Evolutionary conservation across 1,140 invertebrate genomes (phyloP), one percentile per base, ranked within the genome.

Genomic region (Pissodes strobi): DNA sequence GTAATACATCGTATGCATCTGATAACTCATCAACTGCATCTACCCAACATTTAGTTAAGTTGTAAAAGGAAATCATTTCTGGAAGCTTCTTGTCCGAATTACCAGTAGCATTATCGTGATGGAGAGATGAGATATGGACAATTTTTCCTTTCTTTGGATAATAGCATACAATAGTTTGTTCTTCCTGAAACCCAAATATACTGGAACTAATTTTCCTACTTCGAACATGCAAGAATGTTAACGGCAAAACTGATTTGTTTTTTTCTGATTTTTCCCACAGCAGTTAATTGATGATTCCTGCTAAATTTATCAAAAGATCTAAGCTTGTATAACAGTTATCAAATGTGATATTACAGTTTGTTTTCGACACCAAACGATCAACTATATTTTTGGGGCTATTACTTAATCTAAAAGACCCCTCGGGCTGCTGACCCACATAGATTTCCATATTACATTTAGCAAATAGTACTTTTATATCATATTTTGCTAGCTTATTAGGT

Each of bases 361-460:
- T 27, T 27, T 17, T 13, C 38, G 17, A 3, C 3, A 41, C 38
- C n/a, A n/a, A 41, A 13, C 38, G 38, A 41, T 41, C 38, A 3
- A 41, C n/a, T 25, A 41, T 41, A 41, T 41, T 6, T n/a, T 41
- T 41, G n/a, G 38, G 38, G n/a, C 38, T 41, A 17, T 17, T 41
- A n/a, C 38, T 41, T 5, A 41, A n/a, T 41, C 4, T 41, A 41
- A 41, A 41, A 6, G 38, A n/a, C n/a, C 38, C 38, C n/a, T 41
- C n/a, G n/a, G 38, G n/a, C n/a, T 41, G 12, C n/a, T 41, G 12
- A 41, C 38, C 38, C 12, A 41, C 38, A 41, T 41, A 41, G n/a
- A 34, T 8, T 34, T 34, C n/a, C 30, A 34, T 34, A 34, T n/a
- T n/a, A n/a, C n/a, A n/a, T n/a, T n/a, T n/a, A n/a, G n/a, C n/a